Evolutionary conservation across 2,797 vertebrate genomes (phyloP).

Genomic region (Catharus ustulatus): DNA sequence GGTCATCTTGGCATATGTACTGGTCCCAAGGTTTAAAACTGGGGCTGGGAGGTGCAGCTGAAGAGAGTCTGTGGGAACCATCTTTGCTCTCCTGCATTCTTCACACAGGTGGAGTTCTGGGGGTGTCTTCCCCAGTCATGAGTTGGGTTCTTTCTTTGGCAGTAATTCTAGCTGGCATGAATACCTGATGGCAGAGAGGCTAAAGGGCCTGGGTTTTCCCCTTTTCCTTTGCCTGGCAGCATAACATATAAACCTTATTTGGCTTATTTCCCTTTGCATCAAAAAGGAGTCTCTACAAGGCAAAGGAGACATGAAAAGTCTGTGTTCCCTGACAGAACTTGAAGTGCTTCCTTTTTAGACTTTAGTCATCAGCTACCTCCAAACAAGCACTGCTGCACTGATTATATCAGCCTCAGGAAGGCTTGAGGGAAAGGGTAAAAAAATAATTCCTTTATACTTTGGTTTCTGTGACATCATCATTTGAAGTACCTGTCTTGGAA

Average conservation of each 20-base stretch:
- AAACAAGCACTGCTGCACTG: neutral
- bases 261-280: neutral
- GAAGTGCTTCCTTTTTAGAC: neutral
- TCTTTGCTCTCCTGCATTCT: neutral
- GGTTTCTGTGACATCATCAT: neutral
- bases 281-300: neutral
- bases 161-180: neutral
- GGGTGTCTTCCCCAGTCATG: neutral
- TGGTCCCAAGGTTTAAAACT: neutral
- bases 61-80: neutral
- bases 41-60: neutral
- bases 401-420: neutral
- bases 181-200: neutral
- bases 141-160: neutral
- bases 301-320: neutral
- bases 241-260: neutral
- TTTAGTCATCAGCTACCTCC: neutral
- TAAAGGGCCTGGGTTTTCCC: neutral
- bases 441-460: neutral
- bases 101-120: neutral
- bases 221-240: neutral
- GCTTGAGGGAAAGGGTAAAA: neutral
- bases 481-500: neutral
- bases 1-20: neutral
- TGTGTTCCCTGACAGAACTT: neutral